These are phyloP conservation scores for Aphidius ervi DNA, from an alignment of 1,140 invertebrate genomes.

Conservation along the genomic window DNA sequence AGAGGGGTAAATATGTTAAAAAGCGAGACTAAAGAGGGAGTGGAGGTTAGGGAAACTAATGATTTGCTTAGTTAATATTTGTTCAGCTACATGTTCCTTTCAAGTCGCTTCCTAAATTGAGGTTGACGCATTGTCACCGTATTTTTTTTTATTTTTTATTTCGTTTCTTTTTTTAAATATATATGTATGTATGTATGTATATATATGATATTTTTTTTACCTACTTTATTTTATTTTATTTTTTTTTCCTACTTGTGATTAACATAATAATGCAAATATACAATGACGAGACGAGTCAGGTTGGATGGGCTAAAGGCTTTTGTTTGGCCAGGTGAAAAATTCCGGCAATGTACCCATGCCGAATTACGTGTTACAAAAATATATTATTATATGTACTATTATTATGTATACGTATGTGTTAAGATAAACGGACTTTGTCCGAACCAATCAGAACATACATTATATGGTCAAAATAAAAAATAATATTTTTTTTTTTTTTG, in stretches of 20 bases:
- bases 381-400: slow-evolving; percentile 4
- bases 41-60: slow-evolving; percentile 33
- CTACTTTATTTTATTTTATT: background rate
- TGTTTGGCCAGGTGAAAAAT: slow-evolving; percentile 54
- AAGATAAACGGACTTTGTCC: too few relatives aligned
- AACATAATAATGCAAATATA: slow-evolving; percentile 55
- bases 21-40: background rate
- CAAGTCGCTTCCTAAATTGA: slow-evolving; percentile 52
- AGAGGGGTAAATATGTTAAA: too few relatives aligned
- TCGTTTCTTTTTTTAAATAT: background rate
- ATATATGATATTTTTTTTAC: slow-evolving; percentile 3
- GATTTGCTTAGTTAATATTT: slow-evolving; percentile 48
- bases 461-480: too few relatives aligned
- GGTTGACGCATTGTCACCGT: slow-evolving; percentile 50
- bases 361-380: slow-evolving; percentile 8
- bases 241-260: slow-evolving; percentile 38
- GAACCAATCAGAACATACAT: too few relatives aligned
- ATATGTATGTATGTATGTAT: too few relatives aligned
- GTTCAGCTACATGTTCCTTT: slow-evolving; percentile 38
- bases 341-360: slow-evolving; percentile 19
- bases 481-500: background rate
- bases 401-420: background rate
- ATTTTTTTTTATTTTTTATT: slow-evolving; percentile 18
- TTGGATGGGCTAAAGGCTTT: slow-evolving; percentile 24
- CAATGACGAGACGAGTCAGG: slow-evolving; percentile 38